phyloP scores from a whole-genome alignment of 1,140 invertebrate species.

The Papilio machaon region DNA sequence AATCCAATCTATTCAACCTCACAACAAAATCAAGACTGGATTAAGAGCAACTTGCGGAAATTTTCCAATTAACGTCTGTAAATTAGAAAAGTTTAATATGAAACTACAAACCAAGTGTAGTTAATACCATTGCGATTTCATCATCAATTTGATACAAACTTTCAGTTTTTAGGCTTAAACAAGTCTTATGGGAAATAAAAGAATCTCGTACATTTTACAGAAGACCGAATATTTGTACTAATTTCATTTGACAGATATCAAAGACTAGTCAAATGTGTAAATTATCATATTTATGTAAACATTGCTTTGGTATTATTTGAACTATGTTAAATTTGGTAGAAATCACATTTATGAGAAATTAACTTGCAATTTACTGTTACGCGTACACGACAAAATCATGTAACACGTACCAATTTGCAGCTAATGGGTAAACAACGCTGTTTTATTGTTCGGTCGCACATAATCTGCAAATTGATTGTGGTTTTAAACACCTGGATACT shows the following conservation, averaged over 20 bases:
- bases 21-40: conserved; percentile 70
- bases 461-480: conserved; percentile 27
- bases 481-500: conserved; percentile 17
- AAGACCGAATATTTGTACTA: neutral
- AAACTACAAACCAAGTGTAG: conserved; percentile 75
- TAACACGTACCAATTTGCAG: conserved; percentile 21
- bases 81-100: conserved; percentile 81
- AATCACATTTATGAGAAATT: conserved; percentile 6
- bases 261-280: no score
- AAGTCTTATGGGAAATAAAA: neutral
- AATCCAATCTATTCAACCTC: conserved; percentile 47
- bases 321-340: neutral
- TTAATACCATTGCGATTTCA: conserved; percentile 66
- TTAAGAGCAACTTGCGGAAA: conserved; percentile 78
- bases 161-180: neutral
- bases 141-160: conserved; percentile 6
- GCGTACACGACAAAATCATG: neutral
- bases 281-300: neutral
- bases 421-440: conserved; percentile 22
- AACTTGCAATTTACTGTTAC: conserved; percentile 7
- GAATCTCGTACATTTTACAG: neutral
- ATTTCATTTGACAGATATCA: no score
- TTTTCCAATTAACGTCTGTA: conserved; percentile 79
- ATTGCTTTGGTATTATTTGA: neutral
- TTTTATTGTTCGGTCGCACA: conserved; percentile 18